phyloP scores from a whole-genome alignment of 2,888 invertebrate genomes.

The Chymomyza procnemis region DNA sequence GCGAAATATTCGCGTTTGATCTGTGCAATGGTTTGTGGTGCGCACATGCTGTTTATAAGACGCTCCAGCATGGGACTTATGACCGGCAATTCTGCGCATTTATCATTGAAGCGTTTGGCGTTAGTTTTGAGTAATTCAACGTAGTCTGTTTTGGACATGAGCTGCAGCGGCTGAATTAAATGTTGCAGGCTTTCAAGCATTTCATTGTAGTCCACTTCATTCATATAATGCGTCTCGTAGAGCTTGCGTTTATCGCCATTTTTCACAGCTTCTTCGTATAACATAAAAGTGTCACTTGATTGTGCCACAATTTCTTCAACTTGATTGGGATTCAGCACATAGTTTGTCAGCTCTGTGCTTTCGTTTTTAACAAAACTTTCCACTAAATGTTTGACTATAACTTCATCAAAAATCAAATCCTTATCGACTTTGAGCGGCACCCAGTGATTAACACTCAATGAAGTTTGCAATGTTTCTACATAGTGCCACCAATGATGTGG shows the following conservation, averaged over 20 bases:
- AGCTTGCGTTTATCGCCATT: constrained; percentile 33
- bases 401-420: constrained; percentile 80
- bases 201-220: constrained; percentile 14
- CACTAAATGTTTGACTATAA: constrained; percentile 84
- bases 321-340: constrained; percentile 85
- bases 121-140: constrained; percentile 41
- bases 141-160: constrained; percentile 47
- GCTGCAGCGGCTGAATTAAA: constrained; percentile 26
- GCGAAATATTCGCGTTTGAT: constrained; percentile 80
- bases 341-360: constrained; percentile 79
- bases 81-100: background rate
- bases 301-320: constrained; percentile 70
- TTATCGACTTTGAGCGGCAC: constrained; percentile 81
- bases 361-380: constrained; percentile 81
- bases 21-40: constrained; percentile 81
- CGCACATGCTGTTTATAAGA: constrained; percentile 84
- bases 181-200: constrained; percentile 5
- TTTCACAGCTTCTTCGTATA: constrained; percentile 40
- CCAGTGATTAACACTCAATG: constrained; percentile 84
- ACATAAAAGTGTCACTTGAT: constrained; percentile 42
- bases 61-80: constrained; percentile 52
- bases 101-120: constrained; percentile 33
- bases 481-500: constrained; percentile 98
- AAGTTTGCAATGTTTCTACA: constrained; percentile 89
- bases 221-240: constrained; percentile 45